Conservation (phyloP, 2,888 invertebrate species). For the Phasia obesa region DNA sequence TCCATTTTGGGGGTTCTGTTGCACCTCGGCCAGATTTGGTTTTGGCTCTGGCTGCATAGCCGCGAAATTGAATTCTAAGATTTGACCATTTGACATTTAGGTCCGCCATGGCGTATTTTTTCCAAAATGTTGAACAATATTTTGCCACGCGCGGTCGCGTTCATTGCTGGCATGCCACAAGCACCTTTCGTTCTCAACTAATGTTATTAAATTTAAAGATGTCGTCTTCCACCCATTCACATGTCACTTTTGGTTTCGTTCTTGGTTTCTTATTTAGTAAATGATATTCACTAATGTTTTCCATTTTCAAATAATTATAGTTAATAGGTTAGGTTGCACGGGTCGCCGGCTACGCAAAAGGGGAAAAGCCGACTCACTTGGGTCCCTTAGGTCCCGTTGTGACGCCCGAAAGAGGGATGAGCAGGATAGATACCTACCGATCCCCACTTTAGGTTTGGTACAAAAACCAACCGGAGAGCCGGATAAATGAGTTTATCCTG, state of each 20-base stretch:
- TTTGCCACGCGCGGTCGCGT: constrained; percentile 11
- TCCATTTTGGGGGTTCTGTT: constrained; percentile 5
- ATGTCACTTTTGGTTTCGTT: constrained; percentile 12
- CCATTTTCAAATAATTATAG: too few relatives aligned
- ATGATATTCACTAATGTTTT: background rate
- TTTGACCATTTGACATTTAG: constrained; percentile 36
- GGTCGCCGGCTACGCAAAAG: too few relatives aligned
- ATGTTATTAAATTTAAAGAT: constrained; percentile 4
- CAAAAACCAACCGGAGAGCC: too few relatives aligned
- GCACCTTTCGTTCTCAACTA: constrained; percentile 1
- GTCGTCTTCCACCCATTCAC: background rate
- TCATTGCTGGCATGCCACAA: constrained; percentile 23
- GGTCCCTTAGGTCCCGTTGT: too few relatives aligned
- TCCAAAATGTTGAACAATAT: background rate
- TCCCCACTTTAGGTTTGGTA: too few relatives aligned
- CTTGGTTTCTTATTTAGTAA: background rate
- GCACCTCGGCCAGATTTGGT: constrained; percentile 1
- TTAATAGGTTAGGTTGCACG: too few relatives aligned
- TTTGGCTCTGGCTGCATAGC: constrained; percentile 10
- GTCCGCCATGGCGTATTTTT: background rate
- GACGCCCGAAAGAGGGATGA: too few relatives aligned
- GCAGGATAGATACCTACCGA: too few relatives aligned
- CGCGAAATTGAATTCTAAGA: constrained; percentile 27
- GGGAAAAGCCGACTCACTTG: too few relatives aligned
- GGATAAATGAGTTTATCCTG: too few relatives aligned